These are phyloP conservation scores for Hetaerina titia DNA, from an alignment of 2,888 invertebrate genomes.

Conservation along the genomic window DNA sequence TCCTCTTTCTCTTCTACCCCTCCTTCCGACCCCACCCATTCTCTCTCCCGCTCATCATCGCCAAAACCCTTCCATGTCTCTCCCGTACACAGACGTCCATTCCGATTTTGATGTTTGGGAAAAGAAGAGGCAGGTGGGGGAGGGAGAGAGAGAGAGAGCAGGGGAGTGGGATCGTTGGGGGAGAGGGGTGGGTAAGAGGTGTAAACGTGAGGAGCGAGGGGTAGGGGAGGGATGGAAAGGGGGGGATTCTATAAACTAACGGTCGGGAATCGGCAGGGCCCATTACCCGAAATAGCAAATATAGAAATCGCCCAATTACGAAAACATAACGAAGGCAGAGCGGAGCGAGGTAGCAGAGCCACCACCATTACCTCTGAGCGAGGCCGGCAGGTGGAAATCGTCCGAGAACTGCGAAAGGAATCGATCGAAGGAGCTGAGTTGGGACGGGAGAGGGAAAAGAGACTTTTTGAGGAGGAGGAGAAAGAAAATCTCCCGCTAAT, in stretches of 20 bases:
- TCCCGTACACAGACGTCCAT: conserved; percentile 4
- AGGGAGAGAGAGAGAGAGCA: background rate
- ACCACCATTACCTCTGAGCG: background rate
- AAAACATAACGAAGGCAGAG: background rate
- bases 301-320: conserved; percentile 35
- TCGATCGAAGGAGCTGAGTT: background rate
- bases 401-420: background rate
- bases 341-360: background rate
- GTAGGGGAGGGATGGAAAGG: background rate
- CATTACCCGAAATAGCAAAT: conserved; percentile 32
- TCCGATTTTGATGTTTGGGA: conserved; percentile 37
- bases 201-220: background rate
- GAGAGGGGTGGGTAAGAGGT: background rate
- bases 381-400: background rate
- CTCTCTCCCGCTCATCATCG: background rate
- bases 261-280: background rate
- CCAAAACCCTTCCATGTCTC: conserved; percentile 16
- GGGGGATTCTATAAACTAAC: background rate
- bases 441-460: background rate
- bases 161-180: background rate
- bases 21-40: background rate
- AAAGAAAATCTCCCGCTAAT: background rate
- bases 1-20: background rate
- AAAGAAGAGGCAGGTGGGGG: background rate
- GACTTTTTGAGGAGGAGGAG: background rate